Evolutionary conservation across 2,113 vertebrate genomes (phyloP).

Genomic region (Pagrus major): DNA sequence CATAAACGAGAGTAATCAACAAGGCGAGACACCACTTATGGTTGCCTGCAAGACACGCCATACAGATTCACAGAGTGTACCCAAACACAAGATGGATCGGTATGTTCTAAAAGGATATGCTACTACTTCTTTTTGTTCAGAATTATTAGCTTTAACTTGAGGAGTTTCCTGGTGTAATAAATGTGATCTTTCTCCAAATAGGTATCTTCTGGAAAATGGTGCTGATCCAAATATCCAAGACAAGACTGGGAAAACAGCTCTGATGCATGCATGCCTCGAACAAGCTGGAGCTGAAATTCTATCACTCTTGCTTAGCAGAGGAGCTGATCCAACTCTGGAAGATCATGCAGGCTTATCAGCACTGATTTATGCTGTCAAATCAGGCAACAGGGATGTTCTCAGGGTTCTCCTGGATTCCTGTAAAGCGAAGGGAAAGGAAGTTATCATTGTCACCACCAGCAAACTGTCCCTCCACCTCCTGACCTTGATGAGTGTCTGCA

Average conservation of each 20-base stretch:
- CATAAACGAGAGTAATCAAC: constrained; percentile 87
- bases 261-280: constrained; percentile 93
- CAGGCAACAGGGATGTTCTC: constrained; percentile 88
- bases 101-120: constrained; percentile 37
- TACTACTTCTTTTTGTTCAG: neutral
- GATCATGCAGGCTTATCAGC: constrained; percentile 89
- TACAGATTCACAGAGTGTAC: constrained; percentile 88
- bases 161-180: neutral
- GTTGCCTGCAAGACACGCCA: constrained; percentile 90
- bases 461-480: constrained; percentile 87
- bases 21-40: constrained; percentile 93
- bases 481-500: constrained; percentile 80
- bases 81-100: constrained; percentile 92
- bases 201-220: constrained; percentile 91
- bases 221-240: constrained; percentile 96
- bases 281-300: constrained; percentile 88
- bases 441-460: constrained; percentile 93
- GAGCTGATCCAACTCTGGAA: constrained; percentile 92
- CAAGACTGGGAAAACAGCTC: constrained; percentile 91
- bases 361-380: constrained; percentile 90
- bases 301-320: constrained; percentile 86
- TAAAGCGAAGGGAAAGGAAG: constrained; percentile 91
- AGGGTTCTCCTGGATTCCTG: constrained; percentile 89
- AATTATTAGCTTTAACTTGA: neutral
- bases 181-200: constrained; percentile 37